A percentile compares a stretch with the other conserved stretches of the same genome.
These are phyloP conservation scores for Euura saliciscinereae DNA, from an alignment of 1,140 invertebrate species.

Conservation along the genomic window DNA sequence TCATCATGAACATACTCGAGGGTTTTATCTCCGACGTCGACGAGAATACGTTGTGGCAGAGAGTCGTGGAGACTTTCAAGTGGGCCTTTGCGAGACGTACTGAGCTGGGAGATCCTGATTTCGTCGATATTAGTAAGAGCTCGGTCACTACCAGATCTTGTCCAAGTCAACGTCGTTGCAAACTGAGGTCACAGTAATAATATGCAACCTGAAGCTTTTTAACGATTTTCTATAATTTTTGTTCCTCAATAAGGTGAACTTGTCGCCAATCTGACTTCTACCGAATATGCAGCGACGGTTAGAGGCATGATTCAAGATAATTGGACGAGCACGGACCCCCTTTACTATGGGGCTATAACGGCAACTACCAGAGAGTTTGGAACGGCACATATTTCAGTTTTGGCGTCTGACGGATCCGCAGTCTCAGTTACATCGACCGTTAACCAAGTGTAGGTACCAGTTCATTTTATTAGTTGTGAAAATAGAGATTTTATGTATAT, in stretches of 20 bases:
- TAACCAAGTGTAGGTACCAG: conserved; percentile 77
- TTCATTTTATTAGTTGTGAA: too few species aligned
- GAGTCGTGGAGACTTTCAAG: conserved; percentile 91
- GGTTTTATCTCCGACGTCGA: conserved; percentile 56
- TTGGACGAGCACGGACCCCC: conserved; percentile 69
- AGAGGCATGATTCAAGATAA: conserved; percentile 70
- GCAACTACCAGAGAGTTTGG: conserved; percentile 70
- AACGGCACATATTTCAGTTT: conserved; percentile 84
- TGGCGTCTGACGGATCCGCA: conserved; percentile 84
- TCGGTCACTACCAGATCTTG: too few species aligned
- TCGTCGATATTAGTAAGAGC: conserved; percentile 49
- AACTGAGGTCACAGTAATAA: conserved; percentile 6
- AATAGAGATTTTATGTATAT: too few species aligned
- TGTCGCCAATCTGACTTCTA: conserved; percentile 67
- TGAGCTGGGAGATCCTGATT: conserved; percentile 83
- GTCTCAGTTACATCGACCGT: conserved; percentile 89
- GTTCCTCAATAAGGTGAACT: conserved; percentile 59
- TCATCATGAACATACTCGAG: conserved; percentile 85
- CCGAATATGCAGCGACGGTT: conserved; percentile 68
- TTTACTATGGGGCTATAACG: conserved; percentile 74
- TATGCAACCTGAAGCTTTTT: not conserved
- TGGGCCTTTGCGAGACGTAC: conserved; percentile 90
- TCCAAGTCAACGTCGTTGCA: too few species aligned
- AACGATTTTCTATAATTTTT: not conserved
- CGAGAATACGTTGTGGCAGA: conserved; percentile 70